Base-by-base conservation (phyloP, 1,140 invertebrate genomes). In the Holcopasites calliopsidis region DNA sequence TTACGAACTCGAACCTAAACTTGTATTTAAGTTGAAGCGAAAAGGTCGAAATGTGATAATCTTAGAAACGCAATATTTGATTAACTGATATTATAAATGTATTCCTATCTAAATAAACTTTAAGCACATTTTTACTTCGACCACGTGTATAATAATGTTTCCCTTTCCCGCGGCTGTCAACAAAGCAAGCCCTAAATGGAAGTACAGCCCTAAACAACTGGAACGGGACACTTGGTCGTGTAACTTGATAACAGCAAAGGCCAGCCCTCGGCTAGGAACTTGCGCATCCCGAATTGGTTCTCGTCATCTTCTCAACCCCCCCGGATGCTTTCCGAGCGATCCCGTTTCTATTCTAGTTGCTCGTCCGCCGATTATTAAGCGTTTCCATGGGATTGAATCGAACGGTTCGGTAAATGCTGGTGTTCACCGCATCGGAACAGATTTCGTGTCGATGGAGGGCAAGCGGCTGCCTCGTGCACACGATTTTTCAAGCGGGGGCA, bases 361-460 rank as follows among this genome's bases (percentile, higher is more conserved):
- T 38, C 52, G 28, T 28, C 68, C 3, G 3, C 31, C 57, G 40
- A 79, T 79, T 76, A 79, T 76, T 69, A 76, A 76, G 55, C 72
- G 71, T 69, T 76, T 76, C 60, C 72, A 60, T 58, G 40, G 26
- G 44, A 28, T 28, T 23, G 54, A 75, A 73, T 74, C 69, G 38
- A 21, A 26, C 10, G 52, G 68, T 60, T 54, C 74, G 38, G 42
- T 54, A 76, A 58, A 52, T 60, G 50, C 23, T 35, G 18, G 1
- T 33, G 33, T 31, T 60, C 33, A 35, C 31, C 26, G 16, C 4
- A 21, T 13, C 8, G 4, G 44, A 42, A 55, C 49, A 35, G 38
- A 44, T 44, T 44, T 44, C 6, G 42, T 18, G 42, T 47, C 7
- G n/a, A 47, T 47, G 16, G 44, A n/a, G n/a, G n/a, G n/a, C 57